These are phyloP conservation scores for Cercopithecus mitis DNA, from an alignment of 2,797 vertebrate species.

Conservation along the genomic window DNA sequence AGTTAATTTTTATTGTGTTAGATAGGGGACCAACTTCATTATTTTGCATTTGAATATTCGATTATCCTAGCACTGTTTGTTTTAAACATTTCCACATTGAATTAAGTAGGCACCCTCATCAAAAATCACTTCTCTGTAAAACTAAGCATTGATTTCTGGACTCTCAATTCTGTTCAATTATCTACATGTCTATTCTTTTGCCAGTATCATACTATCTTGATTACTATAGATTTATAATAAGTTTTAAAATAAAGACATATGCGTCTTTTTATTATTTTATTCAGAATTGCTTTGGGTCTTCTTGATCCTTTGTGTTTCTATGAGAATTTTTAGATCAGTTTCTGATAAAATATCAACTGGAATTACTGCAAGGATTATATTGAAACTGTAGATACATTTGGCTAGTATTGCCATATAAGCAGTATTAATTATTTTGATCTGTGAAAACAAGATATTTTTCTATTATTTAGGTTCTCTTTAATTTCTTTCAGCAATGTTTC, in stretches of 20 bases:
- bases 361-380: neutral
- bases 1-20: slow-evolving; percentile 4
- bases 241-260: neutral
- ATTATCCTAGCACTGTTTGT: neutral
- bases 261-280: neutral
- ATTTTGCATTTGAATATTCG: neutral
- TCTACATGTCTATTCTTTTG: neutral
- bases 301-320: neutral
- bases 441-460: neutral
- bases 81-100: slow-evolving; percentile 1
- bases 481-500: neutral
- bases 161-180: neutral
- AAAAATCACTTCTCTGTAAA: slow-evolving; percentile 20
- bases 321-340: neutral
- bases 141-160: slow-evolving; percentile 42
- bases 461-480: neutral
- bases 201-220: neutral
- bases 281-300: neutral
- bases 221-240: neutral
- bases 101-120: neutral
- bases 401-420: neutral
- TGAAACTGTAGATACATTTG: neutral
- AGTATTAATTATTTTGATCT: neutral
- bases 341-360: neutral
- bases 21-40: neutral